Evolutionary conservation across 2,797 vertebrate genomes (phyloP), one percentile per base, ranked within the genome.

Genomic region (Rhodeus uyekii): DNA sequence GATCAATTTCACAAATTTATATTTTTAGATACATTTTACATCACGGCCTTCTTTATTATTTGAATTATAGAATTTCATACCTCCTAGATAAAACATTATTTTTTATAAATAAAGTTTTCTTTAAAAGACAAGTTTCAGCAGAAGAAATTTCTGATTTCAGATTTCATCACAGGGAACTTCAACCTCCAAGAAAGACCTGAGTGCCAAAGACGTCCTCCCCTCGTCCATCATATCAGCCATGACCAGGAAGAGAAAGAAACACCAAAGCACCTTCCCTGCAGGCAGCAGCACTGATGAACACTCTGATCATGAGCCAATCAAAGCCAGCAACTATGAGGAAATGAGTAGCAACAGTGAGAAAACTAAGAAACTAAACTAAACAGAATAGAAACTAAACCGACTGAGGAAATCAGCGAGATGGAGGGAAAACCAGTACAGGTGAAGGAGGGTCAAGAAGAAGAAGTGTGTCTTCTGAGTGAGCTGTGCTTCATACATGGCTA

Each of bases 221-320:
- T 94, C 95, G 91, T 96, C 96, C 88, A 95, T 97, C 88, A 95
- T 97, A 67, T 96, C 96, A 0, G 96, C 95, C 0, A 94, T 96
- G 81, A 96, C 96, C 91, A 95, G 95, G 87, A 98, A 98, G 93
- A 95, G 96, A 88, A 98, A 95, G 90, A 99, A 97, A 94, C 89
- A 93, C 90, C 94, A 93, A 44, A 95, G 93, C 85, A 86, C 92
- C 71, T 92, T 93, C 65, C 90, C 91, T 4, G 80, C 92, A 13
- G 95, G 94, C 88, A 96, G 95, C 93, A 97, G 96, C 90, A 95
- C 94, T 0, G 97, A 97, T 0, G 96, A 97, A 13, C 96, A 97
- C 82, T 94, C 91, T 0, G 96, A 96, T 88, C 96, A 95, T 18
- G 95, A 96, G 90, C 92, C 92, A 0, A 91, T 94, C 74, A 90